phyloP scores from a whole-genome alignment of 1,140 invertebrate species.

The Galleria mellonella region DNA sequence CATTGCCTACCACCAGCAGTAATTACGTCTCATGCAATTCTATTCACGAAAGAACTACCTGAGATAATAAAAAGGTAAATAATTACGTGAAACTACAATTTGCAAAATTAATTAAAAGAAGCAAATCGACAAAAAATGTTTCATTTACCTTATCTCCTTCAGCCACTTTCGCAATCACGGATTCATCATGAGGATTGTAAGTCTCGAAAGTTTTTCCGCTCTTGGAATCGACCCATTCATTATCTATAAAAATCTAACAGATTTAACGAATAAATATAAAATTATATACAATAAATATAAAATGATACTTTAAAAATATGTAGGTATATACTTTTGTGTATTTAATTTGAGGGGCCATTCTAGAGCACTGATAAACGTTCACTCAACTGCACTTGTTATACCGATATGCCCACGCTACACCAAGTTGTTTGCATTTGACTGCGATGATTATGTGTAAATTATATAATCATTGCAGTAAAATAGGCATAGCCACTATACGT shows the following conservation, averaged over 20 bases:
- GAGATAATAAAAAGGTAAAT: too few relatives aligned
- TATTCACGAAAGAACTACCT: too few relatives aligned
- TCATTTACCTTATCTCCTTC: constrained; percentile 78
- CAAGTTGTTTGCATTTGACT: too few relatives aligned
- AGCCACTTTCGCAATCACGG: constrained; percentile 83
- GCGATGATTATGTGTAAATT: too few relatives aligned
- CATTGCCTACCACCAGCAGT: too few relatives aligned
- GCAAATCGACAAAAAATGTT: too few relatives aligned
- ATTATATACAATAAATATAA: not conserved
- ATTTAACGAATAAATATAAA: constrained; percentile 55
- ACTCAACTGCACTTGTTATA: not conserved
- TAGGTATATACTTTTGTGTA: not conserved
- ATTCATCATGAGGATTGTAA: constrained; percentile 84
- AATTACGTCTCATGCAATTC: too few relatives aligned
- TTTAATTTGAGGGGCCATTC: constrained; percentile 1
- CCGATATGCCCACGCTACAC: too few relatives aligned
- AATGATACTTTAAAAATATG: not conserved
- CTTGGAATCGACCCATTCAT: constrained; percentile 17
- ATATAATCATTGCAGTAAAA: too few relatives aligned
- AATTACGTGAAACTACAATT: too few relatives aligned
- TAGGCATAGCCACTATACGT: too few relatives aligned
- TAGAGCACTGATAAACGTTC: not conserved
- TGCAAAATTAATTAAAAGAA: too few relatives aligned
- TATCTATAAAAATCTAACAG: constrained; percentile 83
- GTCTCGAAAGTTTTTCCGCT: constrained; percentile 79